phyloP scores from a whole-genome alignment of 2,797 vertebrate species.

The Cygnus olor region DNA sequence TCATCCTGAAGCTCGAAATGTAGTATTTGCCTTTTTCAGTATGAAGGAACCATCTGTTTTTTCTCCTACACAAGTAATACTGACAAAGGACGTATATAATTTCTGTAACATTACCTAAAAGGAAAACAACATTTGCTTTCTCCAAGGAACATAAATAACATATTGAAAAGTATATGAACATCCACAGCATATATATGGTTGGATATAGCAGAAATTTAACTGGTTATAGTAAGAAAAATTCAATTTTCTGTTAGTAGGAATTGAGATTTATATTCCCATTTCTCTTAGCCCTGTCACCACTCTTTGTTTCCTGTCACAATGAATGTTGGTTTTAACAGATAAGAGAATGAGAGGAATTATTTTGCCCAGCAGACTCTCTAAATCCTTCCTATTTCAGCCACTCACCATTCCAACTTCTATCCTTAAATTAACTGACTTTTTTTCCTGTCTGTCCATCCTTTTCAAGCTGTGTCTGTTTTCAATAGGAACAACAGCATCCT shows the following conservation, averaged over 20 bases:
- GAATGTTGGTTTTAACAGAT: neutral
- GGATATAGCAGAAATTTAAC: neutral
- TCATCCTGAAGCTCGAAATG: conserved; percentile 26
- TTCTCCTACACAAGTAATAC: conserved; percentile 68
- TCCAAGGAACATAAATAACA: conserved; percentile 63
- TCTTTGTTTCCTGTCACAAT: neutral
- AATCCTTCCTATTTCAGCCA: neutral
- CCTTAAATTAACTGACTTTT: neutral
- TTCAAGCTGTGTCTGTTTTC: neutral
- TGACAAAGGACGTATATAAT: conserved; percentile 66
- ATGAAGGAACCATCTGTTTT: conserved; percentile 60
- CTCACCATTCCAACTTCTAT: neutral
- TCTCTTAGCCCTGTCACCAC: neutral
- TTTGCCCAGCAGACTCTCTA: neutral
- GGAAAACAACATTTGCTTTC: conserved; percentile 66
- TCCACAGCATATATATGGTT: neutral
- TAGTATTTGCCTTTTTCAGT: conserved; percentile 64
- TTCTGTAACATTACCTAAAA: conserved; percentile 26
- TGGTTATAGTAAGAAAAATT: neutral
- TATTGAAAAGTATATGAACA: conserved; percentile 68
- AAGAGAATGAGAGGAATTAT: neutral
- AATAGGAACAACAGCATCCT: neutral
- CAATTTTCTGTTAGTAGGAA: neutral
- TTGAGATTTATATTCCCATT: neutral
- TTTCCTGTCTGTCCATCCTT: neutral